phyloP scores from a whole-genome alignment of 2,888 invertebrate species.

The Sabatieria punctata region DNA sequence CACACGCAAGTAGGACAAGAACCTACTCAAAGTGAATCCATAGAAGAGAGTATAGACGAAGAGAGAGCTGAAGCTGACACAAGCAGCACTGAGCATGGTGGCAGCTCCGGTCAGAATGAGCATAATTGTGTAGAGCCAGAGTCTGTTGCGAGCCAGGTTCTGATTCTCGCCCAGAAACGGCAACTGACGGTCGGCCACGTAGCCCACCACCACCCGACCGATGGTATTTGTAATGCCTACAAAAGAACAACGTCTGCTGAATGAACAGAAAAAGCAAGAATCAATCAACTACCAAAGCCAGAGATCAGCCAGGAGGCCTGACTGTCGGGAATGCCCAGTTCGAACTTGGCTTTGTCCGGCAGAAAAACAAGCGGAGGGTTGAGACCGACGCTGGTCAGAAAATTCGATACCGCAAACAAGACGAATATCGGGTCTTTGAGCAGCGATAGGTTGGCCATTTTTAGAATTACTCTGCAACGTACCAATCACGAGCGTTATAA shows the following conservation, averaged over 20 bases:
- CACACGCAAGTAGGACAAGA: too few relatives aligned
- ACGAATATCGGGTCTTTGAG: slow-evolving; percentile 69
- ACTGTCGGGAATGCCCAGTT: slow-evolving; percentile 41
- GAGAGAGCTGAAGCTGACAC: slow-evolving; percentile 52
- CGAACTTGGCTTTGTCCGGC: slow-evolving; percentile 48
- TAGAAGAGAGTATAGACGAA: slow-evolving; percentile 58
- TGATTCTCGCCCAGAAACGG: too few relatives aligned
- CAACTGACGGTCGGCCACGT: slow-evolving; percentile 30
- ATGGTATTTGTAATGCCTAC: slow-evolving; percentile 64
- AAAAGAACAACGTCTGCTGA: slow-evolving; percentile 48
- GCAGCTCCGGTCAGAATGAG: slow-evolving; percentile 71
- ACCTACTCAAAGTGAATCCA: slow-evolving; percentile 58
- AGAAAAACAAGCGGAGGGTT: slow-evolving; percentile 57
- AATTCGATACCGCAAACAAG: slow-evolving; percentile 76
- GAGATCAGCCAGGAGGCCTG: slow-evolving; percentile 50
- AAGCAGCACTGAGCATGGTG: slow-evolving; percentile 62
- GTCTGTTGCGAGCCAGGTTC: slow-evolving; percentile 68
- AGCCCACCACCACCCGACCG: slow-evolving; percentile 72
- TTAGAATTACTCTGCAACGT: slow-evolving; percentile 12
- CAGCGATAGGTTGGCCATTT: slow-evolving; percentile 67
- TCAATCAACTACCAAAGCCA: slow-evolving; percentile 24
- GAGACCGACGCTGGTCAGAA: slow-evolving; percentile 82
- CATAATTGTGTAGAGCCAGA: slow-evolving; percentile 70
- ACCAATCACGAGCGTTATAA: too few relatives aligned
- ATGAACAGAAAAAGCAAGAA: too few relatives aligned